Evolutionary conservation across 2,888 invertebrate species (phyloP), one percentile per base, ranked within the genome.

Genomic region (Lydus trimaculatus): DNA sequence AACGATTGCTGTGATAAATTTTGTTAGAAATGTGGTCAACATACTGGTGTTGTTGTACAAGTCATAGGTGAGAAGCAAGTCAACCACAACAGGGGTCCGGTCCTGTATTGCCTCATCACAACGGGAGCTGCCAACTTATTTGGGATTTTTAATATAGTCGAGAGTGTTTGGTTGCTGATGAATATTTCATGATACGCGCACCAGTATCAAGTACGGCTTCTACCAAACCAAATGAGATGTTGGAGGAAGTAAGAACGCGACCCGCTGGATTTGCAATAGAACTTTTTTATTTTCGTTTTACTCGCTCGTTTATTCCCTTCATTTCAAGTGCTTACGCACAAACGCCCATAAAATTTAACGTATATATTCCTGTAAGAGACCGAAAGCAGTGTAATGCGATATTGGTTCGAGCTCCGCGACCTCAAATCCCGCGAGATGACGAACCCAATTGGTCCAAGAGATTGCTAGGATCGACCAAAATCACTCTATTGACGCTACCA

Each of bases 111-210:
- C 73, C 75, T 76, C 78, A 78, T 78, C 77, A 75, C 79, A 71
- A 70, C 74, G 73, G 76, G 75, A 75, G 73, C 79, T 75, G 75
- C 78, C 80, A 81, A 83, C 81, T 84, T 84, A 84, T 84, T 84
- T 84, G 83, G 82, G 84, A 83, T 84, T 85, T 85, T 85, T 85
- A 85, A 85, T 85, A 85, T 84, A 84, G 83, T 81, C 81, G 83
- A 84, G 83, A 84, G 84, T 83, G 83, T 84, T 83, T 81, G 82
- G 80, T 81, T 79, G 77, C 80, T 84, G 83, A 85, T 85, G 85
- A 85, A 85, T 85, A 85, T 85, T 85, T 85, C 85, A 85, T 85
- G 85, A 85, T 84, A 82, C 83, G 82, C 83, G 81, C 80, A 81
- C 78, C 81, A 79, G 82, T 83, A 83, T 82, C 82, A 82, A 83